phyloP scores from a whole-genome alignment of 2,113 vertebrate species.

The Rhegmatorhina hoffmannsi region DNA sequence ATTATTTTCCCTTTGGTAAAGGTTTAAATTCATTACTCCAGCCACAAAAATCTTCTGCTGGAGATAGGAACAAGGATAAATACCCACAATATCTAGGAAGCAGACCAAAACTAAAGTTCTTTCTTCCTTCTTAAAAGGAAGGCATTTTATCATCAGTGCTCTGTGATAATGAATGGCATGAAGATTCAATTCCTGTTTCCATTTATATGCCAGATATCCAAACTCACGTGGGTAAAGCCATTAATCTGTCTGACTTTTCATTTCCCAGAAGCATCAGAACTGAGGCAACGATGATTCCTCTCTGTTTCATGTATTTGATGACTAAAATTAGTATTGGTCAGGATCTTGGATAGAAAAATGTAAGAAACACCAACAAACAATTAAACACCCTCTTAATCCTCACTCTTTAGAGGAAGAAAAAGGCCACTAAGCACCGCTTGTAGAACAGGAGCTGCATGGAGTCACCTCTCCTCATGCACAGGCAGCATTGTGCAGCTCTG shows the following conservation, averaged over 20 bases:
- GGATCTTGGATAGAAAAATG: background rate
- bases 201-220: background rate
- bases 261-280: conserved; percentile 11
- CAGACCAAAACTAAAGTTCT: background rate
- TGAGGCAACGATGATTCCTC: background rate
- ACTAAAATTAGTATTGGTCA: background rate
- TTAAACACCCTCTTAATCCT: background rate
- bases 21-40: background rate
- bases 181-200: background rate
- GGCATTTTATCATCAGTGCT: background rate
- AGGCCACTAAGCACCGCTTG: background rate
- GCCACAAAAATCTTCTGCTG: background rate
- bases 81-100: background rate
- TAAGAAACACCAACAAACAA: background rate
- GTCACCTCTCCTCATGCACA: accelerated
- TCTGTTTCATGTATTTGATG: background rate
- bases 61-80: background rate
- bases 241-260: background rate
- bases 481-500: background rate
- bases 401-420: background rate
- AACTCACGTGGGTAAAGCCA: background rate
- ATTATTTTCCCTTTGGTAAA: background rate
- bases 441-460: background rate
- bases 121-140: background rate
- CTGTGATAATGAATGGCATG: background rate